Evolutionary conservation across 2,888 invertebrate genomes (phyloP).

Genomic region (Conomelus anceps): DNA sequence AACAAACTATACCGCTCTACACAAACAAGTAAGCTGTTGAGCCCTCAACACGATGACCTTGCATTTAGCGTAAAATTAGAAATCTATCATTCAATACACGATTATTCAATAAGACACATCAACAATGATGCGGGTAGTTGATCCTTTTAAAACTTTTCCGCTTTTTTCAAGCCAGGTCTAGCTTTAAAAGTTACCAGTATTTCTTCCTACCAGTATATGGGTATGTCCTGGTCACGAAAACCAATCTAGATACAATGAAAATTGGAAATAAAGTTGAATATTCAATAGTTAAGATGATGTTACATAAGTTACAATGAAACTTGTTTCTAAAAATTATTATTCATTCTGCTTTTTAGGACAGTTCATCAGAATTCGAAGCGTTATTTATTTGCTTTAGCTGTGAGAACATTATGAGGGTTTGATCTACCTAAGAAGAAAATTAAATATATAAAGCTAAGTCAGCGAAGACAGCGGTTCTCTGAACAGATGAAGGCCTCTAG

Average conservation of each 20-base stretch:
- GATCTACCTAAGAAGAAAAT: neutral
- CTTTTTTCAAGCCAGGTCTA: neutral
- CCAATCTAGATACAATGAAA: neutral
- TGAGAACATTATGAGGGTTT: neutral
- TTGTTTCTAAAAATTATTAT: neutral
- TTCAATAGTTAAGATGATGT: neutral
- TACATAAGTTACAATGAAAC: neutral
- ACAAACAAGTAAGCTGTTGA: neutral
- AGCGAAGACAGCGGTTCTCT: no score
- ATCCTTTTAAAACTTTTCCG: neutral
- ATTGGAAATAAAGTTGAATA: neutral
- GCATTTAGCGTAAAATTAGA: neutral
- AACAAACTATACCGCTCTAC: no score
- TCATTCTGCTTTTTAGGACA: neutral
- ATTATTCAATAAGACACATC: neutral
- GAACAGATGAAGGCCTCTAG: no score
- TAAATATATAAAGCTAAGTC: no score
- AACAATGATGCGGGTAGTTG: neutral
- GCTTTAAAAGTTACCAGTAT: neutral
- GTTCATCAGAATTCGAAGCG: neutral
- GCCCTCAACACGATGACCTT: neutral
- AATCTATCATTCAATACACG: neutral
- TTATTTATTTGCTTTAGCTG: neutral
- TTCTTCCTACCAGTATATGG: neutral
- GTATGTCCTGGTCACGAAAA: neutral